Conservation (phyloP, 2,888 invertebrate species). For the Hypsopygia costalis region DNA sequence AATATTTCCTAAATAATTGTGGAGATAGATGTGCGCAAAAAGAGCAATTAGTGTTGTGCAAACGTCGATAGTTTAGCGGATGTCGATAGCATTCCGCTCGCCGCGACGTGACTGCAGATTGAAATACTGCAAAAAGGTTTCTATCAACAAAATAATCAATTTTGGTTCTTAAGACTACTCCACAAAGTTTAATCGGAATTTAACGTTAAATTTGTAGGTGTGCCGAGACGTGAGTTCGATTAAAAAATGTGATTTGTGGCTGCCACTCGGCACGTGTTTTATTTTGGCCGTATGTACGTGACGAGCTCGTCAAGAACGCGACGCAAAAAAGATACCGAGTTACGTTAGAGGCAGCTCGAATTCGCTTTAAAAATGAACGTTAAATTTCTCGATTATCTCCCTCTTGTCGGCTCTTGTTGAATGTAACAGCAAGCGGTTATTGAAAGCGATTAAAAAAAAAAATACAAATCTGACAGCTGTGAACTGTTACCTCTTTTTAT, state of each 20-base stretch:
- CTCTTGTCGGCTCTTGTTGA: background rate
- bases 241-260: constrained; percentile 80
- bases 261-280: constrained; percentile 69
- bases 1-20: no score
- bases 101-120: constrained; percentile 67
- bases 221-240: constrained; percentile 69
- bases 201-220: constrained; percentile 27
- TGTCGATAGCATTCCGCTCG: constrained; percentile 71
- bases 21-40: constrained; percentile 28
- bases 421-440: background rate
- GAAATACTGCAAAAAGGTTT: constrained; percentile 45
- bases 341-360: background rate
- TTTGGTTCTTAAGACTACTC: constrained; percentile 29
- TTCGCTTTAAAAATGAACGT: background rate
- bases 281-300: constrained; percentile 68
- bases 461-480: constrained; percentile 8
- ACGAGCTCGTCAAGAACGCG: constrained; percentile 54
- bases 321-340: constrained; percentile 36
- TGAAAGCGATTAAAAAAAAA: constrained; percentile 4
- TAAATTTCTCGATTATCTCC: background rate
- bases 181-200: constrained; percentile 21
- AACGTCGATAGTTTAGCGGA: constrained; percentile 73
- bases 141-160: constrained; percentile 18
- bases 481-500: no score
- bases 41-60: constrained; percentile 74